phyloP scores from a whole-genome alignment of 2,797 vertebrate species.

The Antennarius maculatus region DNA sequence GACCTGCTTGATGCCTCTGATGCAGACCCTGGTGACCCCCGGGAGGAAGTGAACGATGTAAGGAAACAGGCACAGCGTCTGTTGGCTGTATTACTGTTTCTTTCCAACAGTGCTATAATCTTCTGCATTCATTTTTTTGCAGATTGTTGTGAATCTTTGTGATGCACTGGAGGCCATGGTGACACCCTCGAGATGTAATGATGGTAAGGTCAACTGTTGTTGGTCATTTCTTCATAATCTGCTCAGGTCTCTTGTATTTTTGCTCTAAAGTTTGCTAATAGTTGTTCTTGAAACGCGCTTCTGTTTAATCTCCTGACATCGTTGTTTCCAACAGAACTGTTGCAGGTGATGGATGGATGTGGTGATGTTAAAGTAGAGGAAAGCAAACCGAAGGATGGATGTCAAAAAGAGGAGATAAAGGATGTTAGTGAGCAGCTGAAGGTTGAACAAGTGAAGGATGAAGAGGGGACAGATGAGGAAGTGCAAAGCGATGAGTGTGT shows the following conservation, averaged over 20 bases:
- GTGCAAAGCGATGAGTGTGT: constrained; percentile 29
- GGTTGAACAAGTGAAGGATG: constrained; percentile 32
- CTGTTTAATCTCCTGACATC: neutral
- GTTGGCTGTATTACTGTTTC: neutral
- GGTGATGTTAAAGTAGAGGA: constrained; percentile 20
- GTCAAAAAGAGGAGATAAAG: constrained; percentile 4
- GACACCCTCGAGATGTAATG: constrained; percentile 46
- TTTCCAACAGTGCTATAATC: fast-evolving
- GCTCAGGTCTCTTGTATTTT: neutral
- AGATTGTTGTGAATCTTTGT: constrained; percentile 83
- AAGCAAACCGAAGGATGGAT: neutral
- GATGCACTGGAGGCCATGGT: constrained; percentile 76
- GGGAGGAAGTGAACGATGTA: constrained; percentile 74
- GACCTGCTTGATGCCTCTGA: constrained; percentile 76
- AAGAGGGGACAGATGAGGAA: constrained; percentile 13
- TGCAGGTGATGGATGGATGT: constrained; percentile 30
- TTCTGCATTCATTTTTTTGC: constrained; percentile 12
- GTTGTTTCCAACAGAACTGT: constrained; percentile 25
- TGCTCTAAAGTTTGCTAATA: neutral
- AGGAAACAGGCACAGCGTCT: constrained; percentile 18
- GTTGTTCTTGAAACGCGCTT: neutral
- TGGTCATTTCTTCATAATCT: neutral
- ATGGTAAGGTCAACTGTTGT: constrained; percentile 49
- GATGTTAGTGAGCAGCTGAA: constrained; percentile 3
- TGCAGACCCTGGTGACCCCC: constrained; percentile 55